These are phyloP conservation scores for Tapirus indicus DNA, from an alignment of 2,797 vertebrate genomes.

Conservation along the genomic window DNA sequence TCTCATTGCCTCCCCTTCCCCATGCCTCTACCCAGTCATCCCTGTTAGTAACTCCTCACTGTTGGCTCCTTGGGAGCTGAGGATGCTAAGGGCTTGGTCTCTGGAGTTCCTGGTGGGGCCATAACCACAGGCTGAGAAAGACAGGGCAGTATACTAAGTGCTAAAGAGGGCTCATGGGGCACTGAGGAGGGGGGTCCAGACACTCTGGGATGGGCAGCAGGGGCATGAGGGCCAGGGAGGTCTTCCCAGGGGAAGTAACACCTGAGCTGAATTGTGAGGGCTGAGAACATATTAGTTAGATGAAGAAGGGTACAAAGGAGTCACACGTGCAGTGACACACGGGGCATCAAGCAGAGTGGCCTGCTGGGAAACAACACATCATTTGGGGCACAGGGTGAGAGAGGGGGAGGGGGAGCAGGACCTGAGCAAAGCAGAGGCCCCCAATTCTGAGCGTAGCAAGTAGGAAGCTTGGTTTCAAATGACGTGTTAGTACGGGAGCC, in stretches of 20 bases:
- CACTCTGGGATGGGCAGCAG: not conserved
- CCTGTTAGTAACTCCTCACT: not conserved
- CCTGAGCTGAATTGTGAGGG: not conserved
- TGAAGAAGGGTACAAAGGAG: not conserved
- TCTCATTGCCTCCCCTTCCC: not conserved
- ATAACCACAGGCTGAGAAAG: not conserved
- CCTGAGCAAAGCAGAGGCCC: not conserved
- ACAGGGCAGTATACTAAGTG: not conserved
- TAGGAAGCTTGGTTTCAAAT: not conserved
- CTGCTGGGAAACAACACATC: not conserved
- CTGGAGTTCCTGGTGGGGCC: not conserved
- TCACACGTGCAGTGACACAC: not conserved
- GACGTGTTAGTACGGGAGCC: not conserved
- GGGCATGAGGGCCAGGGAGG: not conserved
- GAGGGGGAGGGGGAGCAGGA: not conserved
- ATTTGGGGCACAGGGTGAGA: not conserved
- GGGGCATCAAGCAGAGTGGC: not conserved
- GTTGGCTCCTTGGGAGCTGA: not conserved
- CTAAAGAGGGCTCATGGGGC: not conserved
- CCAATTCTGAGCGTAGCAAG: not conserved
- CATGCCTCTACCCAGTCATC: not conserved
- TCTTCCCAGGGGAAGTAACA: slow-evolving; percentile 2
- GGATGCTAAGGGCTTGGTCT: not conserved
- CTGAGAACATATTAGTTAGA: not conserved
- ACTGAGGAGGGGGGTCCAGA: not conserved